Evolutionary conservation across 2,113 vertebrate species (phyloP), one percentile per base, ranked within the genome.

Genomic region (Tragelaphus imberbis): DNA sequence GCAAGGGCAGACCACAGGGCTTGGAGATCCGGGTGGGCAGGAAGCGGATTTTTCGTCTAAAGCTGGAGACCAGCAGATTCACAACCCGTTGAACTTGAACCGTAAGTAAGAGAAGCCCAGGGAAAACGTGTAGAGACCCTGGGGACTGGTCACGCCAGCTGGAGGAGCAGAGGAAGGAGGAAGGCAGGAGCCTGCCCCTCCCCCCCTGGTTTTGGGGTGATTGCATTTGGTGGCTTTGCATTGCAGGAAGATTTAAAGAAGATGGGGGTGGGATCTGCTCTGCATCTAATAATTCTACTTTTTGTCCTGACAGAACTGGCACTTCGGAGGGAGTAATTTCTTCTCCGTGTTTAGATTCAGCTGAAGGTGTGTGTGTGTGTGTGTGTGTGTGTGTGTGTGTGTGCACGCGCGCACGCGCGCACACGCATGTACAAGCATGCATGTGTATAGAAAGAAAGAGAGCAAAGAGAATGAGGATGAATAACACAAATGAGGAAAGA

Each of bases 251-350:
- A 96, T 47, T 36, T 36, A 40, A 77, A 85, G 27, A 71, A 84
- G 44, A 36, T 71, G 44, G 33, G 47, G 14, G 4, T 33, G 68
- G 49, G 61, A 59, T 49, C 86, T 71, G 61, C 82, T 11, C 0
- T 1, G 2, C 55, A 5, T 40, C 49, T 56, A 27, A 12, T 23
- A 7, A 12, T 63, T 61, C 68, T 23, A 30, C 47, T 85, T 96
- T 98, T 97, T 96, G 84, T 95, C 82, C 89, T 86, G 58, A 81
- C 44, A 6, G 44, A 95, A 63, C 55, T 30, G 40, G 71, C 28
- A 49, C 71, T 96, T 94, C 30, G 36, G 75, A 88, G 75, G 61
- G 58, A 77, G 47, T 55, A 6, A 75, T 90, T 40, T 75, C 88
- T 82, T 81, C 28, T 44, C 14, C 14, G 9, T 79, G 84, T 98